phyloP scores from a whole-genome alignment of 2,113 vertebrate species.

The Ornithorhynchus anatinus region DNA sequence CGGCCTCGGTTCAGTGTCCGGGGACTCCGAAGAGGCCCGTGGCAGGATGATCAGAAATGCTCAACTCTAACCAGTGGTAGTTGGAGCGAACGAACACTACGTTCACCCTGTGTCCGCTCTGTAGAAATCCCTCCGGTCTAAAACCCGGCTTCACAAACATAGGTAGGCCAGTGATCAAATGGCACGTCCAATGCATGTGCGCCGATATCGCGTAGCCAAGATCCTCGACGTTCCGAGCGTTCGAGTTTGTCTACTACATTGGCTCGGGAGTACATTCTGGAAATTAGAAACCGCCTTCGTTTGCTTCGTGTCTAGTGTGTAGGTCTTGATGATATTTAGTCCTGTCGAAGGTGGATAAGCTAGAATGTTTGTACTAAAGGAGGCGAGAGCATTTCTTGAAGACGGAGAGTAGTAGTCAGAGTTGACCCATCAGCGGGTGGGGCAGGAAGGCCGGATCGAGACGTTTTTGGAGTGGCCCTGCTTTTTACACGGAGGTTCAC shows the following conservation, averaged over 20 bases:
- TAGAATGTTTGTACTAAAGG: neutral
- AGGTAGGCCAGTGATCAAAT: conserved; percentile 7
- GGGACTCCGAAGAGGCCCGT: too few species aligned
- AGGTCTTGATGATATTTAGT: neutral
- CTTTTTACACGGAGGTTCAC: too few species aligned
- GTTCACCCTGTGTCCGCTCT: conserved; percentile 20
- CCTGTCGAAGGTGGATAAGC: neutral
- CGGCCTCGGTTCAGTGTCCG: too few species aligned
- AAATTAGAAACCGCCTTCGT: neutral
- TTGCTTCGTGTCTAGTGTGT: neutral
- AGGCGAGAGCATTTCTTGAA: neutral
- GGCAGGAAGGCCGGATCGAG: too few species aligned
- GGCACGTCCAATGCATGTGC: conserved; percentile 38
- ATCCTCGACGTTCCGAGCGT: neutral
- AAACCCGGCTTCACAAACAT: conserved; percentile 7
- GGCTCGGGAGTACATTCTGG: neutral
- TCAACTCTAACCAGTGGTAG: neutral
- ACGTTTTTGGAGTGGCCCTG: too few species aligned
- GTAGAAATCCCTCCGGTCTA: conserved; percentile 20
- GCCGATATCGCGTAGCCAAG: neutral
- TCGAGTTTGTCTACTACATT: conserved; percentile 3
- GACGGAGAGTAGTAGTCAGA: neutral
- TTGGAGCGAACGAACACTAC: neutral
- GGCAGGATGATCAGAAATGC: neutral
- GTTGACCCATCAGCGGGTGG: too few species aligned